phyloP scores from a whole-genome alignment of 2,113 vertebrate genomes.

The Strix uralensis region DNA sequence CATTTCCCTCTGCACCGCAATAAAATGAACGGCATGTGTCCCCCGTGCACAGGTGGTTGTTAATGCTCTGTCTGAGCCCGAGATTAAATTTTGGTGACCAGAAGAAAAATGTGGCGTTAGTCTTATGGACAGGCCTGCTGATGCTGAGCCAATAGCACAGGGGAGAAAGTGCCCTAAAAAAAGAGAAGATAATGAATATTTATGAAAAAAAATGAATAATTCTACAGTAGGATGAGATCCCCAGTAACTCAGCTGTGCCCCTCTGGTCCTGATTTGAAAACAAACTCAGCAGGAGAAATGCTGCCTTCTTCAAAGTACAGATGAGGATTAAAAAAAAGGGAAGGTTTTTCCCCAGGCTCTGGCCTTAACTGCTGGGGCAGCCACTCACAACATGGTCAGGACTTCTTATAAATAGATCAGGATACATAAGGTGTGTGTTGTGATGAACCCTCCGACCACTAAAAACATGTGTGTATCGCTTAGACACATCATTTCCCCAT shows the following conservation, averaged over 20 bases:
- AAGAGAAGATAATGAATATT: not conserved
- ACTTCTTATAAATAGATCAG: not conserved
- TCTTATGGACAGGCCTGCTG: not conserved
- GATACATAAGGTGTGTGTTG: not conserved
- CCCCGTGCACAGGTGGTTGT: not conserved
- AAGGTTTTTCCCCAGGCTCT: not conserved
- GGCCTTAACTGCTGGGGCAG: not conserved
- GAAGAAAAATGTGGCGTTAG: not conserved
- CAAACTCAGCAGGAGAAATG: not conserved
- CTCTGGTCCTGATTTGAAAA: not conserved
- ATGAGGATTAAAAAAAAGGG: not conserved
- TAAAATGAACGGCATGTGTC: not conserved
- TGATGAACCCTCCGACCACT: not conserved
- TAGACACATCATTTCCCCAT: not conserved
- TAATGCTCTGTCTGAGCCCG: not conserved
- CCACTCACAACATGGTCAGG: not conserved
- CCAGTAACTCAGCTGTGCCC: not conserved
- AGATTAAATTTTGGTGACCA: not conserved
- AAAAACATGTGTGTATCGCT: rapidly evolving
- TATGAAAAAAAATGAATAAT: not conserved
- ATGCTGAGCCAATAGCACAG: not conserved
- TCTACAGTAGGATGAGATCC: not conserved
- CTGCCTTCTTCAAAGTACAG: not conserved
- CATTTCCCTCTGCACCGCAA: not conserved
- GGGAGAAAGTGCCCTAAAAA: not conserved